Evolutionary conservation across 1,140 invertebrate species (phyloP).

Genomic region (Drosophila bipectinata): DNA sequence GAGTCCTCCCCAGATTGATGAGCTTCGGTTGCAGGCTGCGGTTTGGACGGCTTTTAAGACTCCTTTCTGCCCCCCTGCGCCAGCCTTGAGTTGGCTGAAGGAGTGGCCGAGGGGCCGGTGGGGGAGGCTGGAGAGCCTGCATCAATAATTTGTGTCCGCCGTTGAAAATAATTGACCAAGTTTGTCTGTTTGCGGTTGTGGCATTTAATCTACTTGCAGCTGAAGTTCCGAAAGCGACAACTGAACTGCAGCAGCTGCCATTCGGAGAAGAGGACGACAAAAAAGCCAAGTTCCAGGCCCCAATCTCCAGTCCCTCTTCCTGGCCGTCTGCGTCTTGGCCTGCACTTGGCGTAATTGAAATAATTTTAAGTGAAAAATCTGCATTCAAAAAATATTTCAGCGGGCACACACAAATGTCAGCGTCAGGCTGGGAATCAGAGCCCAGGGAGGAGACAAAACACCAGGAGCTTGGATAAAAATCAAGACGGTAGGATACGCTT

Average conservation of each 20-base stretch:
- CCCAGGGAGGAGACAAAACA: slow-evolving; percentile 19
- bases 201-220: slow-evolving; percentile 81
- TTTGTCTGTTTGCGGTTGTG: slow-evolving; percentile 81
- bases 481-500: background rate
- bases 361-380: slow-evolving; percentile 82
- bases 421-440: slow-evolving; percentile 12
- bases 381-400: slow-evolving; percentile 80
- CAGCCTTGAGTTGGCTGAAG: slow-evolving; percentile 25
- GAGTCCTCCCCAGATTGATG: slow-evolving; percentile 68
- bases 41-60: slow-evolving; percentile 30
- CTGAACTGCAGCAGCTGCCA: slow-evolving; percentile 52
- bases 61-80: background rate
- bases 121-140: slow-evolving; percentile 43
- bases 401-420: slow-evolving; percentile 58
- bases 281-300: slow-evolving; percentile 25
- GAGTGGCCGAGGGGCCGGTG: background rate
- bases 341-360: slow-evolving; percentile 79
- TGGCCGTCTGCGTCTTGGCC: slow-evolving; percentile 17
- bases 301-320: background rate
- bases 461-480: slow-evolving; percentile 33
- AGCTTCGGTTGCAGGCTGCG: slow-evolving; percentile 41
- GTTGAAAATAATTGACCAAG: slow-evolving; percentile 83
- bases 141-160: slow-evolving; percentile 82
- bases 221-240: slow-evolving; percentile 67
- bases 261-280: slow-evolving; percentile 31